Base-by-base conservation (phyloP, 2,113 vertebrate genomes). In the Larimichthys crocea region DNA sequence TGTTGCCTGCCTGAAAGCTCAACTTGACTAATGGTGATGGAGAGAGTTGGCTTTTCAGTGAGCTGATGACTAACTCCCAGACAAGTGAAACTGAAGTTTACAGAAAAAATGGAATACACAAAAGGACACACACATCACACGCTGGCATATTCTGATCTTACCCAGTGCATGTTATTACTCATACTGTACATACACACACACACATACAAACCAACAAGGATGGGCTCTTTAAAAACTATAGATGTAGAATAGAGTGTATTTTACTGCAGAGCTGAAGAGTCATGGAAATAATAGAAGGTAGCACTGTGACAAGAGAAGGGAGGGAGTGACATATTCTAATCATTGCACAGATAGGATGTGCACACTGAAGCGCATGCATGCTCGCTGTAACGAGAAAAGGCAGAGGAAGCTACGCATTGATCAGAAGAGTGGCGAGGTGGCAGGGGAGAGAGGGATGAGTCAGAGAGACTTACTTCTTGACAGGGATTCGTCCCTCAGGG, bases 401-500 rank as follows among this genome's bases (percentile, higher is more conserved):
- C 60, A 49, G 76, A 59, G 67, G 0, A 76, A 79, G 65, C 66
- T 50, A 50, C 22, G 29, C 42, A 78, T 52, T 71, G 69, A 86
- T 82, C 76, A 88, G 79, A 87, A 86, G 78, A 71, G 72, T 24
- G 20, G 52, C 50, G 35, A 26, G 31, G 70, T 52, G 84, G 64
- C 66, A 74, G 52, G 56, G 29, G 35, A 78, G 62, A 40, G 52
- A 59, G 1, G 79, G 65, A 76, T 82, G 84, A 89, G 87, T 87
- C 89, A 88, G 16, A 4, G 12, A 63, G 86, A 94, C 97, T 97
- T 96, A 99, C 98, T 98, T 99, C 94, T 99, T 99, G 83, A 99
- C 95, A 88, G 97, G 97, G 94, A 99, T 98, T 79, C 96, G 94
- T 0, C 97, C 97, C 89, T 99, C 98, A n/a, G 97, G 96, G 90